Conservation (phyloP, 2,888 invertebrate species). For the Parapristionchus giblindavisi region DNA sequence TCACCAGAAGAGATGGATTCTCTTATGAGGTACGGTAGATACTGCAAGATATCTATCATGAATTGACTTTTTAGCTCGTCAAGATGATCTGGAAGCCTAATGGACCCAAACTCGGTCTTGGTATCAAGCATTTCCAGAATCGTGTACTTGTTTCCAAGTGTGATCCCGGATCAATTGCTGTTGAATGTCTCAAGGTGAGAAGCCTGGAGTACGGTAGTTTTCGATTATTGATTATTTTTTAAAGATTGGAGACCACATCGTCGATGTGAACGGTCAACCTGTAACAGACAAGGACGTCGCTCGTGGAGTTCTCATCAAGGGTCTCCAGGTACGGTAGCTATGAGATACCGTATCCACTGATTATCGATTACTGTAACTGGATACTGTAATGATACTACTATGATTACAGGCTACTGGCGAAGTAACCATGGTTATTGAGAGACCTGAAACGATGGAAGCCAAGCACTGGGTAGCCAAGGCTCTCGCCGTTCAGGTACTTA, state of each 20-base stretch:
- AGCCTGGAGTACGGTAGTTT: background rate
- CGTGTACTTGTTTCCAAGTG: conserved; percentile 50
- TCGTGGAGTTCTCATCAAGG: conserved; percentile 46
- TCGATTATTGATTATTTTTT: background rate
- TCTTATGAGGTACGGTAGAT: conserved; percentile 41
- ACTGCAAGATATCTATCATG: background rate
- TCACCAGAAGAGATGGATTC: conserved; percentile 52
- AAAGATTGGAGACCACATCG: conserved; percentile 47
- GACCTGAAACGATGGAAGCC: conserved; percentile 49
- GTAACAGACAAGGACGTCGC: conserved; percentile 56
- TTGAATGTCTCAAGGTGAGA: conserved; percentile 36
- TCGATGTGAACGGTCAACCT: conserved; percentile 48
- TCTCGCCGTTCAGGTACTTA: conserved; percentile 39
- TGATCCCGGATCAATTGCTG: conserved; percentile 47
- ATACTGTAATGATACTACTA: background rate
- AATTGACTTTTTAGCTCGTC: conserved; percentile 39
- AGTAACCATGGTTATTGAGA: conserved; percentile 46
- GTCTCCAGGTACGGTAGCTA: conserved; percentile 40
- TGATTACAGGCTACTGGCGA: conserved; percentile 39
- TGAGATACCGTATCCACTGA: background rate
- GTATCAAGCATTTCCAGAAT: conserved; percentile 51
- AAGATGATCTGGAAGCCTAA: conserved; percentile 46
- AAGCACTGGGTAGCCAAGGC: conserved; percentile 46
- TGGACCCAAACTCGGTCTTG: conserved; percentile 51
- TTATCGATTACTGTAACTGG: background rate